Conservation (phyloP, 2,113 vertebrate species). For the Thryonomys swinderianus region DNA sequence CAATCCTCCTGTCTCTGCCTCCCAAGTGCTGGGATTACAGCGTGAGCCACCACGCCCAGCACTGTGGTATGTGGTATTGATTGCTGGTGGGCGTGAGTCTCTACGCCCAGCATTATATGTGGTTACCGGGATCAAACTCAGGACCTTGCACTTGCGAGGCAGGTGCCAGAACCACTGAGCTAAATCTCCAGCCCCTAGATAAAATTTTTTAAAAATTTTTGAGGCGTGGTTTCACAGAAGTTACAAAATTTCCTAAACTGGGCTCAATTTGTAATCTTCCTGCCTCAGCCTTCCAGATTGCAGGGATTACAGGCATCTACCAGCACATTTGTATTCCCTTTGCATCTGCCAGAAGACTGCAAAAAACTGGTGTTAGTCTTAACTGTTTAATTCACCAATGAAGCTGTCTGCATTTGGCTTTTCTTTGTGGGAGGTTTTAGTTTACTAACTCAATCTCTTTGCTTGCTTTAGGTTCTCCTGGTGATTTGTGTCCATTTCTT, state of each 20-base stretch:
- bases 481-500: background rate
- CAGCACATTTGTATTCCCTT: background rate
- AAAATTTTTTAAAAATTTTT: background rate
- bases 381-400: background rate
- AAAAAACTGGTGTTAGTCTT: background rate
- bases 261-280: background rate
- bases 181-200: no score
- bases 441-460: background rate
- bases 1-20: no score
- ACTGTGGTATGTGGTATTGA: no score
- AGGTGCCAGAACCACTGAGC: no score
- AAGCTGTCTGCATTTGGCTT: background rate
- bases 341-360: background rate
- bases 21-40: no score
- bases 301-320: background rate
- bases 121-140: no score
- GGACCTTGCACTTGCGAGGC: no score
- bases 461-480: background rate
- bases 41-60: no score
- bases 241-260: background rate
- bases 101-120: no score
- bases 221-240: background rate
- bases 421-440: background rate
- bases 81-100: no score
- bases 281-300: background rate